These are phyloP conservation scores for Cerastis leucographa DNA, from an alignment of 2,888 invertebrate species.

Conservation along the genomic window DNA sequence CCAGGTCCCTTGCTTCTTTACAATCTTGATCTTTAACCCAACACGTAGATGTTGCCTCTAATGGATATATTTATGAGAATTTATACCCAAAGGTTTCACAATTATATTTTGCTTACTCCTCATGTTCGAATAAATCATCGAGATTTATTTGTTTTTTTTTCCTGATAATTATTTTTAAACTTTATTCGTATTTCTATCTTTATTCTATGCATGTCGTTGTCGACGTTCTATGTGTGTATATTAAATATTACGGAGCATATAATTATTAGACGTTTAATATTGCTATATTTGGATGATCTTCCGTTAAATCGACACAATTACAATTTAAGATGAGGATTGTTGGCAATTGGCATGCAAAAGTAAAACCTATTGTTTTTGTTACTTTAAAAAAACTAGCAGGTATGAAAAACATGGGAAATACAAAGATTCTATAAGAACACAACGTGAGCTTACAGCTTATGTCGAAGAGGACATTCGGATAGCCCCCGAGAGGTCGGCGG, in stretches of 20 bases:
- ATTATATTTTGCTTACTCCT: slow-evolving; percentile 46
- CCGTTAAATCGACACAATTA: no score
- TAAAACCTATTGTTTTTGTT: background rate
- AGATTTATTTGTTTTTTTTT: slow-evolving; percentile 41
- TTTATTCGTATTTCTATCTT: background rate
- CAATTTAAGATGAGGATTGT: background rate
- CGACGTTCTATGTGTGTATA: background rate
- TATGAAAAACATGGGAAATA: slow-evolving; percentile 42
- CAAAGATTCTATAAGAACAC: slow-evolving; percentile 21
- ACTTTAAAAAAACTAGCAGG: background rate
- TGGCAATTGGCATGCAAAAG: background rate
- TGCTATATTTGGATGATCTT: background rate
- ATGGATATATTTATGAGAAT: slow-evolving; percentile 46
- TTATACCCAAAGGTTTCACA: slow-evolving; percentile 27
- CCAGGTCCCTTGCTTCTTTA: slow-evolving; percentile 22
- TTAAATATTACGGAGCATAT: background rate
- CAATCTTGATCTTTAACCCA: slow-evolving; percentile 60
- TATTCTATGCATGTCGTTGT: background rate
- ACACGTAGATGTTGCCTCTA: slow-evolving; percentile 37
- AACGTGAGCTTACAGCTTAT: slow-evolving; percentile 54
- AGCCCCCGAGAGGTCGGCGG: slow-evolving; percentile 79
- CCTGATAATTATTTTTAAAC: slow-evolving; percentile 12
- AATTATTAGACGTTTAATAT: background rate
- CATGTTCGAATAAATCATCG: slow-evolving; percentile 25
- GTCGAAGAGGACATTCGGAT: slow-evolving; percentile 71